Evolutionary conservation across 2,888 invertebrate species (phyloP).

Genomic region (Agapostemon virescens): DNA sequence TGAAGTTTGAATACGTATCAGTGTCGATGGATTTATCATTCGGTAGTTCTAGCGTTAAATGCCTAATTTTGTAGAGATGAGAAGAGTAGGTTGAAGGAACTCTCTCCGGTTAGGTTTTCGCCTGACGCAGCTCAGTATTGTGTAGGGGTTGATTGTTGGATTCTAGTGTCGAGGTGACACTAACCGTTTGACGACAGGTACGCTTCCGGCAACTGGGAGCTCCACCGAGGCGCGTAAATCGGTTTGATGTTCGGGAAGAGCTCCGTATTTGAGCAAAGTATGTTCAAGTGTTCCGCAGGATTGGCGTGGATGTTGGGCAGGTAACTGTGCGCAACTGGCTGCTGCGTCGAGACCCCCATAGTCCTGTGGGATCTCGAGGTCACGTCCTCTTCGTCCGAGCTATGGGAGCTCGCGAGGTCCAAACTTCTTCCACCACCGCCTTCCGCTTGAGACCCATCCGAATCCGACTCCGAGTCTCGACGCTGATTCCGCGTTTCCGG

Average conservation of each 20-base stretch:
- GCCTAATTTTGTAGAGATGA: no score
- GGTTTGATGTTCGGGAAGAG: slow-evolving; percentile 86
- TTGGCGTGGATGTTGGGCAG: slow-evolving; percentile 83
- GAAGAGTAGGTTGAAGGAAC: no score
- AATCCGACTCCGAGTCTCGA: slow-evolving; percentile 90
- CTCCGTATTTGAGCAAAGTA: slow-evolving; percentile 83
- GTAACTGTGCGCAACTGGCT: slow-evolving; percentile 80
- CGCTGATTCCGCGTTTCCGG: slow-evolving; percentile 79
- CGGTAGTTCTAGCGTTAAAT: no score
- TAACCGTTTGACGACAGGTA: slow-evolving; percentile 81
- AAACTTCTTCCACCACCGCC: slow-evolving; percentile 91
- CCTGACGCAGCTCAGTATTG: no score
- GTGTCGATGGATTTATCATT: no score
- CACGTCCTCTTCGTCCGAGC: slow-evolving; percentile 91
- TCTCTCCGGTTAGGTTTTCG: no score
- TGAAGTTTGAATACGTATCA: no score
- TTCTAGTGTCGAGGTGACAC: neutral
- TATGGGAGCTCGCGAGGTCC: slow-evolving; percentile 96
- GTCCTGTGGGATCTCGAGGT: slow-evolving; percentile 78
- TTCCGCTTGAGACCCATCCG: slow-evolving; percentile 84
- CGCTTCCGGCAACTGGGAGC: slow-evolving; percentile 85
- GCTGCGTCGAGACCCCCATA: slow-evolving; percentile 77
- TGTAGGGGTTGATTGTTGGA: no score
- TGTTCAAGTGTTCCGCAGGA: slow-evolving; percentile 76
- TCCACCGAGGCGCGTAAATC: slow-evolving; percentile 86